These are phyloP conservation scores for Bombus difficillimus DNA, from an alignment of 1,140 invertebrate species.

Conservation along the genomic window DNA sequence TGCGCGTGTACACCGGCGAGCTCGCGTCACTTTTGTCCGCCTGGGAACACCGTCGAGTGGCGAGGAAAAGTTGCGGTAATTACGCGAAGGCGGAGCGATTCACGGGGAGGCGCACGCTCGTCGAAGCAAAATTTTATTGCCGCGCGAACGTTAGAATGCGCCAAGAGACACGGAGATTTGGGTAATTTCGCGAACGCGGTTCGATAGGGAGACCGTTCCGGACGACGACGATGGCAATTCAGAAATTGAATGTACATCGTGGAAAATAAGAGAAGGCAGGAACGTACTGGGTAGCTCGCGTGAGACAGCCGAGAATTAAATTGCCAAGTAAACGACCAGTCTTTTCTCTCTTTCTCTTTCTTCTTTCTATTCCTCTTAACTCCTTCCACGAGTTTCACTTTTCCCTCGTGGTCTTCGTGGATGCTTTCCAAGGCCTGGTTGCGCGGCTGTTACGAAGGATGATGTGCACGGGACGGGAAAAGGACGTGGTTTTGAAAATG, in stretches of 20 bases:
- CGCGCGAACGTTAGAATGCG: neutral
- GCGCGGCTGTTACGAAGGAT: constrained; percentile 21
- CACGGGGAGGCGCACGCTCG: neutral
- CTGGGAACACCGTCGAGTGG: constrained; percentile 41
- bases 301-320: constrained; percentile 43
- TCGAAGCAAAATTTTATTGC: constrained; percentile 29
- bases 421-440: neutral
- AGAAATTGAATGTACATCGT: constrained; percentile 23
- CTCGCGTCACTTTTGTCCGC: constrained; percentile 50
- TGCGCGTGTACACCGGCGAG: neutral
- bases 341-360: neutral
- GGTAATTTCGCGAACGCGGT: constrained; percentile 22
- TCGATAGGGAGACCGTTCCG: neutral
- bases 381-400: neutral
- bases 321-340: constrained; percentile 30
- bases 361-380: neutral
- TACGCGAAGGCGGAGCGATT: constrained; percentile 38
- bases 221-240: constrained; percentile 38
- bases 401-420: neutral
- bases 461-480: constrained; percentile 36
- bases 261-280: neutral
- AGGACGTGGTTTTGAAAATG: constrained; percentile 76
- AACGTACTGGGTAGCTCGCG: neutral
- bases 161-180: neutral
- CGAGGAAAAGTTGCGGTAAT: constrained; percentile 46